Base-by-base conservation (phyloP, 2,888 invertebrate genomes). In the Rugalucina vietnamica region DNA sequence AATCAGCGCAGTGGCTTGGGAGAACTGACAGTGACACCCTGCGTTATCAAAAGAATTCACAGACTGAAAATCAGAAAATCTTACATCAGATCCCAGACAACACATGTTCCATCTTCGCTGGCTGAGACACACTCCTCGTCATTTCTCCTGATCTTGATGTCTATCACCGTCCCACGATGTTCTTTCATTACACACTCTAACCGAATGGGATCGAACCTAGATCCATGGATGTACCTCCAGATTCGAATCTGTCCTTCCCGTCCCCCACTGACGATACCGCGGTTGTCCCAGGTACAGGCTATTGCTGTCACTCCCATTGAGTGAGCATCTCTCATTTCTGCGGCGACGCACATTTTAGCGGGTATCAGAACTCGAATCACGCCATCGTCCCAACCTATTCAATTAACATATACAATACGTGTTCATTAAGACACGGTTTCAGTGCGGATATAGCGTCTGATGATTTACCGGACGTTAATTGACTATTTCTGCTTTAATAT, bases 91-190 rank as follows among this genome's bases (percentile, higher is more conserved):
- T 98, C 97, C 98, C 98, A 99, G 86, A 98, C 97, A 88, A 98
- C 98, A 93, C 98, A 98, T 3, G 98, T 97, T 10, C 99, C 98
- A 95, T 99, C 98, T 0, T 97, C 97, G 57, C 98, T 97, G 0
- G 98, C 97, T 92, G 98, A 98, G 24, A 98, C 97, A 0, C 98
- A 97, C 94, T 98, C 97, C 0, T 96, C 96, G 92, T 98, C 96
- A 91, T 97, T 96, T 82, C 96, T 96, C 37, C 97, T 97, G 81
- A 98, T 96, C 87, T 97, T 96, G 88, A 98, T 96, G 29, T 97
- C 97, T 0, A 98, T 97, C 81, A 98, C 97, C 0, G 97, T 97
- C 12, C 97, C 98, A 93, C 97, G 97, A 95, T 99, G 98, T 93
- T 98, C 98, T 95, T 98, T 98, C 85, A 98, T 92, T 49, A 89